Evolutionary conservation across 1,140 invertebrate species (phyloP).

Genomic region (Drosophila athabasca): DNA sequence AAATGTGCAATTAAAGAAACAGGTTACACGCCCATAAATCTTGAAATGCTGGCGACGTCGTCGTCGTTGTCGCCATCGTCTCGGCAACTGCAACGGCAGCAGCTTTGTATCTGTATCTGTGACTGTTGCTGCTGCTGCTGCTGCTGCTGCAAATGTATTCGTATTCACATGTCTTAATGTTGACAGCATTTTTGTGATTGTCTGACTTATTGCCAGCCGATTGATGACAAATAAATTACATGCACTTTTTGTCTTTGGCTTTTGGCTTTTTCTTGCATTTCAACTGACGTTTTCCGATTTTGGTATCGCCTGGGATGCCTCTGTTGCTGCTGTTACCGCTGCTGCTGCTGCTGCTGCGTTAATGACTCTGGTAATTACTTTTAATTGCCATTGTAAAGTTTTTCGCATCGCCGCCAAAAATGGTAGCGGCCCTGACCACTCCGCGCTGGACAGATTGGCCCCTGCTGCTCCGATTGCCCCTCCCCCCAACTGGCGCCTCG

Average conservation of each 20-base stretch:
- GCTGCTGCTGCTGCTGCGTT: slow-evolving; percentile 52
- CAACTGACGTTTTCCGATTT: slow-evolving; percentile 68
- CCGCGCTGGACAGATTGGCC: slow-evolving; percentile 40
- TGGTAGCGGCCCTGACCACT: slow-evolving; percentile 71
- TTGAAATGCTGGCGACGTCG: slow-evolving; percentile 70
- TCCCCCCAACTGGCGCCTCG: slow-evolving; percentile 47
- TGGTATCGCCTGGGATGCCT: slow-evolving; percentile 44
- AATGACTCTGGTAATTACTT: slow-evolving; percentile 78
- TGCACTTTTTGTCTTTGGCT: slow-evolving; percentile 53
- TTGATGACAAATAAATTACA: slow-evolving; percentile 83
- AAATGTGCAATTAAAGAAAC: slow-evolving; percentile 84
- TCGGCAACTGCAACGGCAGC: slow-evolving; percentile 33
- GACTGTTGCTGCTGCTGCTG: slow-evolving; percentile 19
- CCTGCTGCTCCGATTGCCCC: background rate
- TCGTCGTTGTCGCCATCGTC: slow-evolving; percentile 38
- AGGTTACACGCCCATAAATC: slow-evolving; percentile 83
- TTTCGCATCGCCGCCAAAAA: slow-evolving; percentile 75
- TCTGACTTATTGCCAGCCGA: slow-evolving; percentile 82
- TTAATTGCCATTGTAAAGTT: slow-evolving; percentile 81
- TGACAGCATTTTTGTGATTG: slow-evolving; percentile 84
- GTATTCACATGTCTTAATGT: slow-evolving; percentile 82
- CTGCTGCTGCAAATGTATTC: slow-evolving; percentile 66
- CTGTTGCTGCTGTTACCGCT: slow-evolving; percentile 8
- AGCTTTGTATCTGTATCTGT: slow-evolving; percentile 31
- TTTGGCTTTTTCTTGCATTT: slow-evolving; percentile 59